Evolutionary conservation across 2,888 invertebrate species (phyloP), one percentile per base, ranked within the genome.

Genomic region (Leptinotarsa tumamoca): DNA sequence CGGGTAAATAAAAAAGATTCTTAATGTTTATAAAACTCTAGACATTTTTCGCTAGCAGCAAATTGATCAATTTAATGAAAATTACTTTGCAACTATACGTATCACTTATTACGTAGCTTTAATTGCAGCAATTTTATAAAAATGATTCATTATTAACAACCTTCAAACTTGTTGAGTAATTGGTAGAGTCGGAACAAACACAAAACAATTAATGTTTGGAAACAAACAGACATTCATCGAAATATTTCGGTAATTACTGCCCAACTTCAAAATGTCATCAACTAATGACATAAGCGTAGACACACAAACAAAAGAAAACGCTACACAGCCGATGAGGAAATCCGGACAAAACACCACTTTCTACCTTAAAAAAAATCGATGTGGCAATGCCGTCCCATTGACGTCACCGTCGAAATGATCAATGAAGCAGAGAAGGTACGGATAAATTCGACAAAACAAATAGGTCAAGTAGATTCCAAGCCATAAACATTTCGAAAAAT

Each of bases 371-470:
- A 33, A 63, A 63, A 63, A 43, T n/a, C 63, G 63, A 63, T 63
- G 63, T 13, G 63, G 63, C 63, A 63, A 63, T 33, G 43, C 15
- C n/a, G 68, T 50, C 69, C 33, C 66, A 51, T 43, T 75, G 75
- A 75, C 75, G 75, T 75, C 75, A 75, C 63, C n/a, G 43, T 33
- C 14, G 63, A 17, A 63, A 69, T 75, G 75, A 75, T 75, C 75
- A 75, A 75, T 75, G 75, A 72, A 75, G 75, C 75, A 67, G 72
- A 68, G 68, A 75, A 75, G 75, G 75, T 72, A 72, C 61, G 52
- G 52, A 50, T 23, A 23, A 23, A 58, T 58, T 63, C 43, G 43
- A 27, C 43, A 33, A 33, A 33, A 43, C 15, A 74, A 67, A 75
- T 75, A 75, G 75, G 75, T 75, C 75, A 75, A 69, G 56, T 58